Base-by-base conservation (phyloP, 2,888 invertebrate genomes). In the Nymphalis urticae region DNA sequence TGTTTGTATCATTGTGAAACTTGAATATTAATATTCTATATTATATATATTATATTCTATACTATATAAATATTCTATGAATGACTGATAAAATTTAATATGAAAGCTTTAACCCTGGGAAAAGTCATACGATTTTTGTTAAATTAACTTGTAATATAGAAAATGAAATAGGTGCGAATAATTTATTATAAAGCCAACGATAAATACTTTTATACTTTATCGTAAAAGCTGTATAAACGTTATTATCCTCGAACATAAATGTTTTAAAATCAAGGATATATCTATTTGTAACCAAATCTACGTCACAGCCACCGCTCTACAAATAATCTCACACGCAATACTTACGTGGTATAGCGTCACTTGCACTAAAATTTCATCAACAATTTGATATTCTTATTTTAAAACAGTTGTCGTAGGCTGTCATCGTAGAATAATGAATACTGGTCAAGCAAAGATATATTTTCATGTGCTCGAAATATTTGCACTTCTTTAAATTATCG, bases 311-410 rank as follows among this genome's bases (percentile, higher is more conserved):
- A 19, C 10, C 32, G 32, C 50, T 27, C 50, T 13, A 19, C 61
- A 51, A 69, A 64, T 64, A 62, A 64, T 27, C 42, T 17, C 54
- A 53, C 54, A 63, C 68, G 63, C 54, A 64, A 59, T 51, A 21
- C 47, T 36, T 36, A 64, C 47, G 67, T 58, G 16, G 7, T 53
- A 17, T 48, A n/a, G 48, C 64, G 56, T 64, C 36, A 54, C 8
- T 10, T 51, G 51, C 19, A 51, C 51, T 19, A 21, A 51, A 19
- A 51, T 51, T 21, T 51, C 21, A 51, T 10, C 51, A 51, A 51
- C n/a, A 19, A 21, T 51, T 51, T 51, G 3, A 51, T 51, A 51
- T 19, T 19, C 19, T 19, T 51, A 21, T 19, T 51, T 51, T 19
- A 21, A 51, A 21, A 19, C 21, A 19, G 51, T 21, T 21, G 19